phyloP scores from a whole-genome alignment of 2,888 invertebrate species.

The Corythucha ciliata region DNA sequence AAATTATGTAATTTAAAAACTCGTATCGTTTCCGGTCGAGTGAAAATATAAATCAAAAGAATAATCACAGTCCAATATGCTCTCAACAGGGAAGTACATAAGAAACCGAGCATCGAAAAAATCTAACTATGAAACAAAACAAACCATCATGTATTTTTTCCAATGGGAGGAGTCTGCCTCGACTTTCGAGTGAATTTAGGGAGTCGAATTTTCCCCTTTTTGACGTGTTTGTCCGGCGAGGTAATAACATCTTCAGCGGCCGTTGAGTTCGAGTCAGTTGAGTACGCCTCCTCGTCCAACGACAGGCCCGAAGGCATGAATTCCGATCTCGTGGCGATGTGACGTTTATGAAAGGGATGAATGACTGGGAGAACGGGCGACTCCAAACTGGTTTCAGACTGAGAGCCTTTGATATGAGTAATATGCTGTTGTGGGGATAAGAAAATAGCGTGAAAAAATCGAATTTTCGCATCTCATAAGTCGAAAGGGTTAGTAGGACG shows the following conservation, averaged over 20 bases:
- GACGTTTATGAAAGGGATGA: conserved; percentile 36
- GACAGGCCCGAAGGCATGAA: conserved; percentile 24
- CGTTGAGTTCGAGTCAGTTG: conserved; percentile 56
- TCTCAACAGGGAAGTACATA: too few relatives aligned
- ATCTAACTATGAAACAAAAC: not conserved
- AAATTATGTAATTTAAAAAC: too few relatives aligned
- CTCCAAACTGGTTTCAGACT: conserved; percentile 29
- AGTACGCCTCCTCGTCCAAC: conserved; percentile 54
- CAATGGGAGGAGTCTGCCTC: conserved; percentile 28
- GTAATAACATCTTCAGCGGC: conserved; percentile 29
- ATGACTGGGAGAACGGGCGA: conserved; percentile 29
- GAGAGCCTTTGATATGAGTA: conserved; percentile 25
- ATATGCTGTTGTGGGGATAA: conserved; percentile 13
- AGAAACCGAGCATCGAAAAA: not conserved
- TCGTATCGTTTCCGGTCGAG: too few relatives aligned
- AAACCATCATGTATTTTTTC: conserved; percentile 27
- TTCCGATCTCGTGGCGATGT: conserved; percentile 37
- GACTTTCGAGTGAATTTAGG: conserved; percentile 33
- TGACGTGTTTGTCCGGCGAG: conserved; percentile 25
- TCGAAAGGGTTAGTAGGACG: too few relatives aligned
- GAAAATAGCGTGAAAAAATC: too few relatives aligned
- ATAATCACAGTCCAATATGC: too few relatives aligned
- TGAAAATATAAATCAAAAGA: too few relatives aligned
- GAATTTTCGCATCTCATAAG: too few relatives aligned
- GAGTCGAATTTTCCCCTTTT: conserved; percentile 31